These are phyloP conservation scores for Lontra canadensis DNA, from an alignment of 2,113 vertebrate species.

Conservation along the genomic window DNA sequence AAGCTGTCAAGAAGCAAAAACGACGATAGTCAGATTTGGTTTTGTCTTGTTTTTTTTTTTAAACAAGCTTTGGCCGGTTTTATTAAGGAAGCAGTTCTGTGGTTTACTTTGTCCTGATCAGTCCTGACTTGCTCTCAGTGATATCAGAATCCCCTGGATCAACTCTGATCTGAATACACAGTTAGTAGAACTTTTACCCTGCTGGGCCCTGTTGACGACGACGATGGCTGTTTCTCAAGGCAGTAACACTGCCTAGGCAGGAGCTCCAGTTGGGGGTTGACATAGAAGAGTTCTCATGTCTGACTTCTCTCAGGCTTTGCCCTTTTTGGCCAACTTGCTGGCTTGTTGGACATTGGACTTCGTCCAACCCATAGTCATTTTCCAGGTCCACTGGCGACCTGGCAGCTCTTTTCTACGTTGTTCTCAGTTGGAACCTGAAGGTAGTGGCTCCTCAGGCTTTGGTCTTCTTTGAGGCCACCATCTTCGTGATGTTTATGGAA, in stretches of 20 bases:
- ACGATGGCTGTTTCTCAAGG: neutral
- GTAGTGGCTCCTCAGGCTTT: neutral
- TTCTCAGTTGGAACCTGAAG: neutral
- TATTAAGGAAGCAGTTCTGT: neutral
- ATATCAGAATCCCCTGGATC: neutral
- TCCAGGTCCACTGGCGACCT: neutral
- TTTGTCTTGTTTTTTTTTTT: neutral
- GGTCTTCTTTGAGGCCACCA: neutral
- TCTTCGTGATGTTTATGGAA: neutral
- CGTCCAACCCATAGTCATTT: neutral
- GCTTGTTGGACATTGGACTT: neutral
- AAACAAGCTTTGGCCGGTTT: constrained; percentile 2
- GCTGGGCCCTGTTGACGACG: neutral
- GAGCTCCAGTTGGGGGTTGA: neutral
- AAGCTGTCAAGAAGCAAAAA: neutral
- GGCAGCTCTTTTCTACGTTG: neutral
- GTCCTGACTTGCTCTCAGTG: neutral
- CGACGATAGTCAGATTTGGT: neutral
- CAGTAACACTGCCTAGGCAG: neutral
- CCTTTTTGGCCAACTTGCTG: neutral
- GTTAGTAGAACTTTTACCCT: neutral
- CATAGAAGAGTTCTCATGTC: neutral
- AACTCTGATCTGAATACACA: neutral
- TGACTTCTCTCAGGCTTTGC: neutral
- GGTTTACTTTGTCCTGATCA: neutral